These are phyloP conservation scores for Corythornis madagascariensis DNA, from an alignment of 2,113 vertebrate genomes.

Conservation along the genomic window DNA sequence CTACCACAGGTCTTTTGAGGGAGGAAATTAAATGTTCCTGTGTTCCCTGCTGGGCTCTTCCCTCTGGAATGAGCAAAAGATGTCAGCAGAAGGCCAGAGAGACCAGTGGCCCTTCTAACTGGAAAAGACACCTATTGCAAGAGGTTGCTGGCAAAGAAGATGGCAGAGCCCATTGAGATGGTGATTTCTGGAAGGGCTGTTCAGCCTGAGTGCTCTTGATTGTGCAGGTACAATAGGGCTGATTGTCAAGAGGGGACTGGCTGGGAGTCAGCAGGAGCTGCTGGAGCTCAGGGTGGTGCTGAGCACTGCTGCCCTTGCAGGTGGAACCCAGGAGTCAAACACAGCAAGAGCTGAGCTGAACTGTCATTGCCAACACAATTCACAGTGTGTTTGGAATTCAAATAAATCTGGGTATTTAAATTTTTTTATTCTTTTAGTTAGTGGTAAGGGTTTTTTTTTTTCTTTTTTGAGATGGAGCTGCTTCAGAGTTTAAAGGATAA, in stretches of 20 bases:
- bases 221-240: background rate
- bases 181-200: background rate
- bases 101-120: background rate
- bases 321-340: background rate
- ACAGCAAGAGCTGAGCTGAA: background rate
- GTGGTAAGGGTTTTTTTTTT: background rate
- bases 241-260: background rate
- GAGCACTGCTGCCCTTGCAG: background rate
- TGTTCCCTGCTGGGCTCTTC: background rate
- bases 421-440: background rate
- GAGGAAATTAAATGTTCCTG: background rate
- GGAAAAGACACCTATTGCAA: background rate
- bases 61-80: background rate
- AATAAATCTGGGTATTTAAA: background rate
- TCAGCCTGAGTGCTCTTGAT: slow-evolving; percentile 1
- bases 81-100: background rate
- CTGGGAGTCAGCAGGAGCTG: background rate
- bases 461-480: background rate
- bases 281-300: background rate
- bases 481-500: background rate
- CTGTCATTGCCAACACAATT: background rate
- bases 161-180: background rate
- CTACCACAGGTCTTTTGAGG: background rate
- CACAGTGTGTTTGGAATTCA: background rate
- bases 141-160: background rate